Evolutionary conservation across 1,140 invertebrate species (phyloP).

Genomic region (Rhysida immarginata): DNA sequence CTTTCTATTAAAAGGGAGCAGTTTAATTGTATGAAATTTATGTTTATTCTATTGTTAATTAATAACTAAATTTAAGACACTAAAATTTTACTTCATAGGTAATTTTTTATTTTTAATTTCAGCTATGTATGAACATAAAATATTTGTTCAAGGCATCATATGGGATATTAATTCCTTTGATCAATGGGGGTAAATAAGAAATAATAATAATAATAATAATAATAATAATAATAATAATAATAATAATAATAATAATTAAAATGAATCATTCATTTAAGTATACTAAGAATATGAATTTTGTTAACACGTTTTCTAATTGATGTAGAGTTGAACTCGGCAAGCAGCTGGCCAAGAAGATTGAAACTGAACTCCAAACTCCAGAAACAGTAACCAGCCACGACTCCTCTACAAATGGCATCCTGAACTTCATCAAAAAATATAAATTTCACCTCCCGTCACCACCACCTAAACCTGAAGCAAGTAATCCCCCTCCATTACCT

Average conservation of each 20-base stretch:
- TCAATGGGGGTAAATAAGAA: conserved; percentile 89
- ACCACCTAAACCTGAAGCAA: conserved; percentile 11
- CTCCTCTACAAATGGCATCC: conserved; percentile 84
- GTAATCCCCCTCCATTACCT: too few relatives aligned
- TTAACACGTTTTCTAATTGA: conserved; percentile 9
- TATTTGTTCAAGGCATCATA: conserved; percentile 93
- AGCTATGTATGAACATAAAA: conserved; percentile 97
- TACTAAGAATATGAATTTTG: too few relatives aligned
- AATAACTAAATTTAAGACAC: background rate
- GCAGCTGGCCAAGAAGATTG: conserved; percentile 92
- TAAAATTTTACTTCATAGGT: background rate
- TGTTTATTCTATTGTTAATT: too few relatives aligned
- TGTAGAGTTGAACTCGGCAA: conserved; percentile 90
- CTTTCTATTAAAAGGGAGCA: too few relatives aligned
- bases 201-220: too few relatives aligned
- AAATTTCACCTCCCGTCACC: conserved; percentile 10
- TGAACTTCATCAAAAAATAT: conserved; percentile 71
- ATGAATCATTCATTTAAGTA: background rate
- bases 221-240: background rate
- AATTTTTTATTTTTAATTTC: conserved; percentile 28
- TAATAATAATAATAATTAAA: conserved; percentile 4
- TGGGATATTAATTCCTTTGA: conserved; percentile 99
- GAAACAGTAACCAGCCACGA: conserved; percentile 55
- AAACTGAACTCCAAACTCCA: conserved; percentile 66
- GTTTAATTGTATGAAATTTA: too few relatives aligned